Evolutionary conservation across 2,113 vertebrate genomes (phyloP).

Genomic region (rat (Rattus norvegicus)): GRCr8 NC_086022.1:46345501-46346000

Average conservation of each 20-base stretch:
- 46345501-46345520: not conserved
- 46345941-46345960: not conserved
- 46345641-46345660: not conserved
- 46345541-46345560: not conserved
- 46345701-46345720: not conserved
- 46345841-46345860: not conserved
- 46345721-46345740: not conserved
- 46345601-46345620: not conserved
- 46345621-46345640: not conserved
- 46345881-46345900: not conserved
- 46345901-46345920: not conserved
- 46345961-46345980: not conserved
- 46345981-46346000: not conserved
- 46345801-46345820: not conserved
- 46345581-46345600: not conserved
- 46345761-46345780: not conserved
- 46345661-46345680: not conserved
- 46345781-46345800: not conserved
- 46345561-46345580: not conserved
- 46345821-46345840: not conserved
- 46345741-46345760: not conserved
- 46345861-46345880: slow-evolving; percentile 6
- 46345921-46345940: not conserved
- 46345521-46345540: not conserved
- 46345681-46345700: not conserved